phyloP scores from a whole-genome alignment of 2,888 invertebrate species.

The Sialis lutaria region DNA sequence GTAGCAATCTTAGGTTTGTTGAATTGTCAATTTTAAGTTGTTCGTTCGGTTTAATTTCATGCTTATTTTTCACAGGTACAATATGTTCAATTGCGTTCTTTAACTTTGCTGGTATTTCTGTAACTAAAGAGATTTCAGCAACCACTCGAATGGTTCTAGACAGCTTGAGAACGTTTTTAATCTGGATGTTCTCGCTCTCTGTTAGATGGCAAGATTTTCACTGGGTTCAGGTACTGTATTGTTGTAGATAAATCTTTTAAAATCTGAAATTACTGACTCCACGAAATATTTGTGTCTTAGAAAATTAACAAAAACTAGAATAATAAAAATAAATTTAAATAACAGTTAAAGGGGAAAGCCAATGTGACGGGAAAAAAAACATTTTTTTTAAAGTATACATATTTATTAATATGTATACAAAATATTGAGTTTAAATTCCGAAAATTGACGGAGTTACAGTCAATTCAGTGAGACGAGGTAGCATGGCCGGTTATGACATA shows the following conservation, averaged over 20 bases:
- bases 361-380: no score
- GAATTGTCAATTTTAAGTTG: background rate
- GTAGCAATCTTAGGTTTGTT: constrained; percentile 44
- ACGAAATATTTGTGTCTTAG: background rate
- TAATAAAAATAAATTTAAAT: background rate
- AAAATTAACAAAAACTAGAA: no score
- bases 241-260: background rate
- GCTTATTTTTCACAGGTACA: constrained; percentile 37
- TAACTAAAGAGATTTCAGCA: constrained; percentile 86
- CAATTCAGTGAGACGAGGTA: no score
- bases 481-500: no score
- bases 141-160: constrained; percentile 83
- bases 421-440: no score
- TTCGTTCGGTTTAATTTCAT: background rate
- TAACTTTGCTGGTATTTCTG: constrained; percentile 80
- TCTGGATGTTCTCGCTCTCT: constrained; percentile 67
- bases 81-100: constrained; percentile 81
- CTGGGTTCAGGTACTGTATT: constrained; percentile 40
- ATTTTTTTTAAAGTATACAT: no score
- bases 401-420: no score
- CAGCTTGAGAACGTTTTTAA: constrained; percentile 65
- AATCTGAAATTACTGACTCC: background rate
- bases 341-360: no score
- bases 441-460: no score
- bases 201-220: constrained; percentile 68